phyloP scores from a whole-genome alignment of 2,797 vertebrate genomes.

The Echiichthys vipera region DNA sequence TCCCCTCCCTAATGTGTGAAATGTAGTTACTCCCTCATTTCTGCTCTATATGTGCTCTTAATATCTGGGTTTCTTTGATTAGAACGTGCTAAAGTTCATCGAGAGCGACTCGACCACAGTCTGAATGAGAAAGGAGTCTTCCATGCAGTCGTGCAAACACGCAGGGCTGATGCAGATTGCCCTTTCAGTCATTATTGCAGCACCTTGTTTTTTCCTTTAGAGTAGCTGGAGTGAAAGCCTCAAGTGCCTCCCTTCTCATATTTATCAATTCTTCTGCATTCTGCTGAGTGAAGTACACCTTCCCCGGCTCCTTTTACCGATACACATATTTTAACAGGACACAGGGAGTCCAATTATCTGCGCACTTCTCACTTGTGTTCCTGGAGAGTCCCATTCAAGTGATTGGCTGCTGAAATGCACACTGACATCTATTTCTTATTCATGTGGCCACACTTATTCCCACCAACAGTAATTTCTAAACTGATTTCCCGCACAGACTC shows the following conservation, averaged over 20 bases:
- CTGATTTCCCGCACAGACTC: conserved; percentile 77
- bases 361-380: conserved; percentile 72
- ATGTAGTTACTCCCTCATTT: background rate
- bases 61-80: background rate
- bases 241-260: conserved; percentile 62
- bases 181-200: conserved; percentile 29
- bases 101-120: background rate
- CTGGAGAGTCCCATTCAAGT: conserved; percentile 83
- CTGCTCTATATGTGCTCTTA: background rate
- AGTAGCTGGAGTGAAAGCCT: conserved; percentile 43
- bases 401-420: conserved; percentile 85
- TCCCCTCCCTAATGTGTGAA: background rate
- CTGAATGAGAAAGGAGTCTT: background rate
- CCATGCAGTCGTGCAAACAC: conserved; percentile 3
- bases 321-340: conserved; percentile 76
- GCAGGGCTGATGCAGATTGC: conserved; percentile 13
- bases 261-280: conserved; percentile 62
- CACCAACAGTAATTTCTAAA: conserved; percentile 81
- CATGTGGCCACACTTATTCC: conserved; percentile 73
- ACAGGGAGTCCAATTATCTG: conserved; percentile 80
- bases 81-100: background rate
- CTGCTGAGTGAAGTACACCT: conserved; percentile 64
- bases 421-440: conserved; percentile 77
- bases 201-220: conserved; percentile 26
- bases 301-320: conserved; percentile 46